Base-by-base conservation (phyloP, 2,113 vertebrate species). In the Coptodon rendalli region DNA sequence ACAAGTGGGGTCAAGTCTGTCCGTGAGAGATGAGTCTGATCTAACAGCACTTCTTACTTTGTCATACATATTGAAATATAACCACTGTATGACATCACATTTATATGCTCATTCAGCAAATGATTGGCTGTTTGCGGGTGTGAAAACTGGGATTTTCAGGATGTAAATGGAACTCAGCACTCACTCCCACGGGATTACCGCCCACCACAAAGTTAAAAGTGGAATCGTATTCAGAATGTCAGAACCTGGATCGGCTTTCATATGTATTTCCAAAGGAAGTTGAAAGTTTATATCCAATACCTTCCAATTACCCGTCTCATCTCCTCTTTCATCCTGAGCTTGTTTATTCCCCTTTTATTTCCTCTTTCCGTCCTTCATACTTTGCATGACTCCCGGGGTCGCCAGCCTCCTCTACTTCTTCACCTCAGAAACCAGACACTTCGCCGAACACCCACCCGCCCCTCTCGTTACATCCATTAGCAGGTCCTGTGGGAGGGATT, bases 401-500 rank as follows among this genome's bases (percentile, higher is more conserved):
- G 9, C 43, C 48, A 0, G 38, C 63, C 34, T 2, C 14, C 10
- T 36, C 45, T 13, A 56, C 45, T 19, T 63, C 43, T 5, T 63
- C 14, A 2, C 43, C 63, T 40, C 80, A 2, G 89, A 86, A 93
- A 94, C 87, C 40, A 11, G 38, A 92, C 80, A 34, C 1, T 3
- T 14, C 2, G 3, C 45, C 7, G 2, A 82, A 45, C 24, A 5
- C 52, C 16, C 36, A 7, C 63, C 54, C 9, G 5, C 85, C 88
- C 89, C 40, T 57, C 84, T 59, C 31, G 4, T 87, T 87, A 92
- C 87, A 87, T 95, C 94, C 95, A 95, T 94, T 94, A 96, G 93
- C 66, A 3, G 40, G 52, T 86, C 93, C 89, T 73, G 11, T 87
- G 90, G 91, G 87, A 89, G 86, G 80, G 86, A 85, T 45, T 31